These are phyloP conservation scores for Agelaius phoeniceus DNA, from an alignment of 2,113 vertebrate genomes.

Conservation along the genomic window DNA sequence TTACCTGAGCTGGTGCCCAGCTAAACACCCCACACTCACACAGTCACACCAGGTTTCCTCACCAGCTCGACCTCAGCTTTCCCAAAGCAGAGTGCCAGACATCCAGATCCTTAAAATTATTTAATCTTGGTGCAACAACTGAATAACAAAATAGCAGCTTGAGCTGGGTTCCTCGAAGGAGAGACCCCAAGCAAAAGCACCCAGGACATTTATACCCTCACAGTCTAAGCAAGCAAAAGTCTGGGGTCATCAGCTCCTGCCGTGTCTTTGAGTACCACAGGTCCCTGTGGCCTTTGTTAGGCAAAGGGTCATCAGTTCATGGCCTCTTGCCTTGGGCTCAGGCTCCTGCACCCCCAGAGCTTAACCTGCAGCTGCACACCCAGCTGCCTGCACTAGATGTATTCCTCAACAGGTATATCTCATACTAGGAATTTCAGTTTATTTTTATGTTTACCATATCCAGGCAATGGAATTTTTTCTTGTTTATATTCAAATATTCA, in stretches of 20 bases:
- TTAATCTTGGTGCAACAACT: not conserved
- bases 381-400: not conserved
- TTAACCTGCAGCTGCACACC: not conserved
- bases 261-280: not conserved
- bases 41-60: not conserved
- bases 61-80: not conserved
- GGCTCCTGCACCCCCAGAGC: not conserved
- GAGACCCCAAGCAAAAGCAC: not conserved
- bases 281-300: not conserved
- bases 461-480: not conserved
- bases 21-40: not conserved
- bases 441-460: not conserved
- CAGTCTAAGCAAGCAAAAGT: not conserved
- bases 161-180: not conserved
- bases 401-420: not conserved
- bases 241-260: not conserved
- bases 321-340: not conserved
- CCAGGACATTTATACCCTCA: fast-evolving
- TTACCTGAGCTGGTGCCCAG: not conserved
- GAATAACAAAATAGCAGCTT: not conserved
- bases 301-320: not conserved
- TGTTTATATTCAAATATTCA: not conserved
- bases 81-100: not conserved
- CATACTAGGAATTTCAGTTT: not conserved
- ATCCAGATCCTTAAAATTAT: not conserved